Conservation (phyloP, 2,113 vertebrate species). For the Erythrolamprus reginae region DNA sequence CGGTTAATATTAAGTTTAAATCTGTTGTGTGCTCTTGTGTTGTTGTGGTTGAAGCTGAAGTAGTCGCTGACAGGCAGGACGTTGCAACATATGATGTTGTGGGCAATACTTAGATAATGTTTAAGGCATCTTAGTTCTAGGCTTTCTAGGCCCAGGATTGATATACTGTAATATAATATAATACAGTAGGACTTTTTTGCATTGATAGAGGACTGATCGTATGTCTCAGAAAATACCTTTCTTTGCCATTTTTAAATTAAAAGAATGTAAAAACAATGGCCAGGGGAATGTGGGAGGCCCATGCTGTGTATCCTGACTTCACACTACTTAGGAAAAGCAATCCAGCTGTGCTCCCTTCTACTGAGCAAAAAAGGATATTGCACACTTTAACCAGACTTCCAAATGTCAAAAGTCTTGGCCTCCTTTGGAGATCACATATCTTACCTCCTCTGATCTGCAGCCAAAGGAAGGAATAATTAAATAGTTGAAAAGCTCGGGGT, state of each 20-base stretch:
- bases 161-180: too few relatives aligned
- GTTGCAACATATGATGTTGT: too few relatives aligned
- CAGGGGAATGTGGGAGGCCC: neutral
- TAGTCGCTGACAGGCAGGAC: too few relatives aligned
- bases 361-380: neutral
- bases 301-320: neutral
- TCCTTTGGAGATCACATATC: neutral
- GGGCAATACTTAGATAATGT: too few relatives aligned
- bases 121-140: too few relatives aligned
- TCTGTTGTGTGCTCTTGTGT: too few relatives aligned
- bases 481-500: neutral
- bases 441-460: neutral
- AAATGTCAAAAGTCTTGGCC: neutral
- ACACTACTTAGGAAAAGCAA: neutral
- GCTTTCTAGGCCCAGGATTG: too few relatives aligned
- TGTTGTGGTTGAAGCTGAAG: too few relatives aligned
- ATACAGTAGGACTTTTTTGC: neutral
- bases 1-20: too few relatives aligned
- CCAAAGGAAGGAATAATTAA: neutral
- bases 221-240: neutral
- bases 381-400: neutral
- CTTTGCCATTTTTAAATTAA: neutral
- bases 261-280: neutral
- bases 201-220: neutral
- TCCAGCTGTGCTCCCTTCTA: neutral